Percentiles rank a stretch among this genome's conserved stretches.
Evolutionary conservation across 2,113 vertebrate species (phyloP).

Genomic region (Scatophagus argus): DNA sequence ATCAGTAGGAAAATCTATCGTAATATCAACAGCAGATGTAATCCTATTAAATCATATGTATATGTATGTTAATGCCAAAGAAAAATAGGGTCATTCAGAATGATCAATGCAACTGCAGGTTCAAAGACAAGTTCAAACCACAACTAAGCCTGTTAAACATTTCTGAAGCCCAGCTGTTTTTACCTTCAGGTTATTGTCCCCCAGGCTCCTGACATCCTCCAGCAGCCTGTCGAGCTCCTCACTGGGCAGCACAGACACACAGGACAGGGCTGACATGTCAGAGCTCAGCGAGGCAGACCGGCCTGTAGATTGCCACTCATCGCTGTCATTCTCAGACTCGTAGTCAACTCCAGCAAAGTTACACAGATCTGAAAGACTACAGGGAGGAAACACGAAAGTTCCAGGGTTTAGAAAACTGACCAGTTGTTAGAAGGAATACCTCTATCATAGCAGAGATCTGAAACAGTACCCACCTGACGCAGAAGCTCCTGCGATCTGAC

Average conservation of each 20-base stretch:
- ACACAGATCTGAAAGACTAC: slow-evolving; percentile 83
- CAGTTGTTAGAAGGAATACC: neutral
- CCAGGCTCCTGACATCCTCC: slow-evolving; percentile 80
- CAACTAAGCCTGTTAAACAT: neutral
- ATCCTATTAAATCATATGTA: neutral
- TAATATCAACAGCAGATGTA: neutral
- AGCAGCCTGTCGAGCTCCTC: slow-evolving; percentile 84
- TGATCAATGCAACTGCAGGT: neutral
- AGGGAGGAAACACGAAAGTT: neutral
- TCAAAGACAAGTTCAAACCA: neutral
- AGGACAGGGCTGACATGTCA: slow-evolving; percentile 81
- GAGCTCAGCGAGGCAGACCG: slow-evolving; percentile 80
- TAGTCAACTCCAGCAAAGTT: slow-evolving; percentile 81
- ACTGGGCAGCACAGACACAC: slow-evolving; percentile 80
- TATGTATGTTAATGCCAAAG: neutral
- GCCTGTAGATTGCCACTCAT: slow-evolving; percentile 48
- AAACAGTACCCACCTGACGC: slow-evolving; percentile 76
- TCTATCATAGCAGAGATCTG: neutral
- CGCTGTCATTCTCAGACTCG: slow-evolving; percentile 61
- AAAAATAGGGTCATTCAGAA: neutral
- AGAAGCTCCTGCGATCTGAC: slow-evolving; percentile 81
- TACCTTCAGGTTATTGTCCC: slow-evolving; percentile 81
- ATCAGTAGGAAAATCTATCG: neutral
- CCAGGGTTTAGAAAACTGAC: neutral
- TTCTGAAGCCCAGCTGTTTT: neutral